phyloP scores from a whole-genome alignment of 2,888 invertebrate genomes.

The Ophion costatus region DNA sequence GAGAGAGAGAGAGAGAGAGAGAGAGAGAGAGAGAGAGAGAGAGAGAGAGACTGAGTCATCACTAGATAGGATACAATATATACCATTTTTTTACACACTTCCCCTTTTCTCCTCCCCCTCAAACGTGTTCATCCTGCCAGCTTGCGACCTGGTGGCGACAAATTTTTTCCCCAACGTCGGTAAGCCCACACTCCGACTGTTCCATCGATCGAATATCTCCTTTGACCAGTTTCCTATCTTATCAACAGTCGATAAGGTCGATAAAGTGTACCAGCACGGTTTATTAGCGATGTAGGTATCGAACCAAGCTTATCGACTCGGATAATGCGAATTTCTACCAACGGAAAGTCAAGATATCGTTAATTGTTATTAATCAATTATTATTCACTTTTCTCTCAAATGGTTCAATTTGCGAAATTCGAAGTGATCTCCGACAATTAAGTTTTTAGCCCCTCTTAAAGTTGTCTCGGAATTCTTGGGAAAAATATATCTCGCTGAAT shows the following conservation, averaged over 20 bases:
- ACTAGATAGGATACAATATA: constrained; percentile 32
- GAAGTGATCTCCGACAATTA: background rate
- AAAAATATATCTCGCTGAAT: background rate
- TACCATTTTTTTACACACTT: constrained; percentile 18
- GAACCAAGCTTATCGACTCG: background rate
- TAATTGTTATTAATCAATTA: background rate
- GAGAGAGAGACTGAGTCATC: constrained; percentile 51
- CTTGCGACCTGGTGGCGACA: background rate
- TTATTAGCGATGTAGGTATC: background rate
- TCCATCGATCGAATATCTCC: constrained; percentile 12
- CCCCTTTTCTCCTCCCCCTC: background rate
- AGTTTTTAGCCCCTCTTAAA: background rate
- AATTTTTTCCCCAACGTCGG: constrained; percentile 45
- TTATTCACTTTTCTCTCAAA: background rate
- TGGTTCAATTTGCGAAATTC: background rate
- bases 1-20: background rate
- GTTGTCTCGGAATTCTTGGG: background rate
- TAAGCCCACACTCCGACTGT: constrained; percentile 19
- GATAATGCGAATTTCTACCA: background rate
- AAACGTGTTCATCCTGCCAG: background rate
- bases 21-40: background rate
- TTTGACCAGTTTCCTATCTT: constrained; percentile 30
- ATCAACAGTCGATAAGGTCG: constrained; percentile 23
- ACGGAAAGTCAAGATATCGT: background rate
- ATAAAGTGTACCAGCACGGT: too few species aligned